These are phyloP conservation scores for Cordilura impudica DNA, from an alignment of 2,888 invertebrate genomes.

Conservation along the genomic window DNA sequence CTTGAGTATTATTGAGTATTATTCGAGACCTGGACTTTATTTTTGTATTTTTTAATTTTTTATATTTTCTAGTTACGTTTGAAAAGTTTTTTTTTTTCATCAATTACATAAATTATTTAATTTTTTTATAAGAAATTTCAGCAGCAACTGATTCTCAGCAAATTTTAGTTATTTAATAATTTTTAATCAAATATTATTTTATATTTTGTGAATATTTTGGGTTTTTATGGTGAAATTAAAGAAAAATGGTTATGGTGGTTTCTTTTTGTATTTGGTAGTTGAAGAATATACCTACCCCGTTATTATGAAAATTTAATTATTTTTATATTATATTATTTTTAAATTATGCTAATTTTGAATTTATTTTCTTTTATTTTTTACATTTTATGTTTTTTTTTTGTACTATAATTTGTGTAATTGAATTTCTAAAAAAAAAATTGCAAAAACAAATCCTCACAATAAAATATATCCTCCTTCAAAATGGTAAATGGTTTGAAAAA, in stretches of 20 bases:
- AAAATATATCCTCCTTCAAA: constrained; percentile 10
- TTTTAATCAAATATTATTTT: no score
- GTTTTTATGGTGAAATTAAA: no score
- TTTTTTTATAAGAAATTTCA: no score
- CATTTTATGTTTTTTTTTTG: constrained; percentile 46
- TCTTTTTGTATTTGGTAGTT: constrained; percentile 6
- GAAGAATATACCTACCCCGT: constrained; percentile 6
- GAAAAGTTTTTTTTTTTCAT: no score
- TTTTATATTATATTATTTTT: constrained; percentile 12
- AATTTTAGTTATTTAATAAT: no score
- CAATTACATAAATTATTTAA: no score
- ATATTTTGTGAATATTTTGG: no score
- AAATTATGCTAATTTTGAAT: constrained; percentile 41
- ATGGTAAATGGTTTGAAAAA: constrained; percentile 68
- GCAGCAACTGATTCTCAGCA: no score
- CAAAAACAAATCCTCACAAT: constrained; percentile 37
- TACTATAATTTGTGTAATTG: constrained; percentile 42
- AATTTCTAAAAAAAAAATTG: background rate
- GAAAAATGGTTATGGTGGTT: constrained; percentile 34
- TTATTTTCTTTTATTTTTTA: constrained; percentile 49
- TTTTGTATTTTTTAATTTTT: no score
- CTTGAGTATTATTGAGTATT: no score
- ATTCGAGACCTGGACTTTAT: no score
- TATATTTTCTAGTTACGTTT: no score
- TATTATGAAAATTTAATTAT: background rate